Evolutionary conservation across 2,113 vertebrate genomes (phyloP).

Genomic region (Rhadina sibilatrix): DNA sequence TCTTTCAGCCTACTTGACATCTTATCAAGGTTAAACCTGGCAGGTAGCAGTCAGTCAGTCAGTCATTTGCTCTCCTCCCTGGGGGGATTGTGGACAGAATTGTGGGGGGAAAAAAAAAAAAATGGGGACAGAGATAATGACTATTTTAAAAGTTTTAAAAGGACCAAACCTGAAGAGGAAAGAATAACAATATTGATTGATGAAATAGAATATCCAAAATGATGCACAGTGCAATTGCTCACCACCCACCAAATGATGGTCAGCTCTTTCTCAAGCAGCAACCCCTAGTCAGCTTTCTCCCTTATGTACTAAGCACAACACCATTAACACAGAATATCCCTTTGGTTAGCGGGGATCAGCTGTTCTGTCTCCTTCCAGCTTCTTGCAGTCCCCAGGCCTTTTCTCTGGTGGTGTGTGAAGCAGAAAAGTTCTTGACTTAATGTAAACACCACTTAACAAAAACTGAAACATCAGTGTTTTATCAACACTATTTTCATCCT

Average conservation of each 20-base stretch:
- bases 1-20: neutral
- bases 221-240: neutral
- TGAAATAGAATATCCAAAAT: neutral
- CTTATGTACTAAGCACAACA: neutral
- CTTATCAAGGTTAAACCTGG: neutral
- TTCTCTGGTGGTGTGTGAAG: neutral
- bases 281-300: neutral
- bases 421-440: neutral
- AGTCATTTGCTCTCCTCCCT: neutral
- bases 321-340: neutral
- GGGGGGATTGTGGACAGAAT: neutral
- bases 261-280: neutral
- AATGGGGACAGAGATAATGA: neutral
- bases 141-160: neutral
- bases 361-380: neutral
- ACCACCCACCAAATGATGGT: rapidly evolving
- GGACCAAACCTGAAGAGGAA: neutral
- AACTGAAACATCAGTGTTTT: neutral
- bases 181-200: neutral
- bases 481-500: neutral
- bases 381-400: rapidly evolving
- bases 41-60: neutral
- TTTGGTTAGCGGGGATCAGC: neutral
- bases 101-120: neutral
- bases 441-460: neutral